A percentile compares a stretch with the other conserved stretches of the same genome.
Evolutionary conservation across 2,113 vertebrate species (phyloP).

Genomic region (Silurus meridionalis): DNA sequence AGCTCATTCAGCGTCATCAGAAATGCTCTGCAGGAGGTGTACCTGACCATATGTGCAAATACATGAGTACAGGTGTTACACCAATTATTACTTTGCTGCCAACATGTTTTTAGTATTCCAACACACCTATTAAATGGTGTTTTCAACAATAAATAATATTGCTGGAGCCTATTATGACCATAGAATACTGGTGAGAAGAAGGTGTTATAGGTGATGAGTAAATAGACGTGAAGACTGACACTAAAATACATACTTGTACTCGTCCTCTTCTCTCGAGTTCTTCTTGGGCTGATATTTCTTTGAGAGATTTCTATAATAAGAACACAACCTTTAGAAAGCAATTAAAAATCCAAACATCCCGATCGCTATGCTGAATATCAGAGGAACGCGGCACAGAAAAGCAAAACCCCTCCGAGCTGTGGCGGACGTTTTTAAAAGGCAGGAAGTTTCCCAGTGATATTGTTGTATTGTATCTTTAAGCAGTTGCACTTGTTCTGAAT

Average conservation of each 20-base stretch:
- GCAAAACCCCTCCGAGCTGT: too few relatives aligned
- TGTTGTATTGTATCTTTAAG: too few relatives aligned
- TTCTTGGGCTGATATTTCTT: constrained; percentile 97
- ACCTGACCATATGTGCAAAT: constrained; percentile 69
- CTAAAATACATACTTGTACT: constrained; percentile 79
- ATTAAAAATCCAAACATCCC: too few relatives aligned
- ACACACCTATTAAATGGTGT: not conserved
- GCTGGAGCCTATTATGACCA: not conserved
- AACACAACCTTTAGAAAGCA: constrained; percentile 19
- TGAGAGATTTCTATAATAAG: constrained; percentile 83
- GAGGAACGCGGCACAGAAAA: too few relatives aligned
- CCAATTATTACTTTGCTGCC: not conserved
- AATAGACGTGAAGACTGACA: not conserved
- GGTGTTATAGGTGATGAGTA: not conserved
- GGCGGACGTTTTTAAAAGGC: too few relatives aligned
- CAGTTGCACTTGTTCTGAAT: too few relatives aligned
- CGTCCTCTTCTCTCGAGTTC: constrained; percentile 92
- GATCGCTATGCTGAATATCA: too few relatives aligned
- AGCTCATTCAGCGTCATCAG: constrained; percentile 86
- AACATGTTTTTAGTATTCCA: not conserved
- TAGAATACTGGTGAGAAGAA: not conserved
- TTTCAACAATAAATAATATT: not conserved
- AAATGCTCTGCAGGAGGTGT: constrained; percentile 87
- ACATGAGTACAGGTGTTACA: not conserved
- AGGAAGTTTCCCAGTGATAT: too few relatives aligned